A percentile compares a stretch with the other conserved stretches of the same genome.
Conservation (phyloP, 2,113 vertebrate genomes). For the Triplophysa rosa region DNA sequence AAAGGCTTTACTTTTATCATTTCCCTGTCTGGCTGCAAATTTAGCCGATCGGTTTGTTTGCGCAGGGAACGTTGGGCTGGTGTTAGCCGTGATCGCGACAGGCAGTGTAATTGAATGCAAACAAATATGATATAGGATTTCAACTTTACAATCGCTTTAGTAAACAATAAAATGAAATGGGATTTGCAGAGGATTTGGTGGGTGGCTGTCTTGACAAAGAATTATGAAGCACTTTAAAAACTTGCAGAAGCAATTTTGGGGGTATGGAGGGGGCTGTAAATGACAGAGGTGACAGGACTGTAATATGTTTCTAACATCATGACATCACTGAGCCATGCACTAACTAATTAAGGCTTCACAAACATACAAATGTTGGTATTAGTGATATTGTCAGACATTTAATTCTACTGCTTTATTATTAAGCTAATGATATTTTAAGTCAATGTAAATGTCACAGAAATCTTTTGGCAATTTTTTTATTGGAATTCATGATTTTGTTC, state of each 20-base stretch:
- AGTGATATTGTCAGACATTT: too few relatives aligned
- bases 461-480: too few relatives aligned
- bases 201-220: background rate
- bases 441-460: too few relatives aligned
- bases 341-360: background rate
- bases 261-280: background rate
- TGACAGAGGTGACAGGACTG: slow-evolving; percentile 26
- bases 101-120: slow-evolving; percentile 10
- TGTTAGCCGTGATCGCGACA: background rate
- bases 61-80: background rate
- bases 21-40: background rate
- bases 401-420: too few relatives aligned
- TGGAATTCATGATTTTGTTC: too few relatives aligned
- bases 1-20: background rate
- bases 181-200: background rate
- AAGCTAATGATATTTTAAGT: too few relatives aligned
- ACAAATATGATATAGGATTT: slow-evolving; percentile 17
- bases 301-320: slow-evolving; percentile 47
- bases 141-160: slow-evolving; percentile 5
- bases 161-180: slow-evolving; percentile 15
- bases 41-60: slow-evolving; percentile 20
- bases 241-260: slow-evolving; percentile 34
- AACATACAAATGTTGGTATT: background rate
- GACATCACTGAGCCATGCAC: slow-evolving; percentile 29
- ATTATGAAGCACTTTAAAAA: slow-evolving; percentile 16